Evolutionary conservation across 2,113 vertebrate genomes (phyloP).

Genomic region (Rhea americana): DNA sequence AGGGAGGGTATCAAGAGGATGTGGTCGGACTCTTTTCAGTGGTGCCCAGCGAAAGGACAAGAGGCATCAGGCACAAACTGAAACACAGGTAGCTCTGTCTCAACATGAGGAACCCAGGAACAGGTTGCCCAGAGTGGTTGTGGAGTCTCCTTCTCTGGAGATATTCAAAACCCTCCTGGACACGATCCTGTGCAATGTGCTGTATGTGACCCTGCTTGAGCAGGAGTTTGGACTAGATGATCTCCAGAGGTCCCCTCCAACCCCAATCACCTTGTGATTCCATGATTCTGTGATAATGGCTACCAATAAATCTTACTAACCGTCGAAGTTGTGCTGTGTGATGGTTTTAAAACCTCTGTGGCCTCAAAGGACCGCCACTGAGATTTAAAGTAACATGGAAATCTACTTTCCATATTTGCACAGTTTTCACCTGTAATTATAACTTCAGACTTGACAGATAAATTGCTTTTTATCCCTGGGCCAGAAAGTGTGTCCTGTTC

Average conservation of each 20-base stretch:
- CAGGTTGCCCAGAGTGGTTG: no score
- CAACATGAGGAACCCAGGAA: no score
- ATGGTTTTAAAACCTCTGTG: not conserved
- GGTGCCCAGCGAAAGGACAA: no score
- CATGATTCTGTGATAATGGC: not conserved
- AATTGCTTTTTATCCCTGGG: not conserved
- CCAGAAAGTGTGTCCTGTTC: not conserved
- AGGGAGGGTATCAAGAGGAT: no score
- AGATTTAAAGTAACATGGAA: not conserved
- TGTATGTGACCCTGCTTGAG: not conserved
- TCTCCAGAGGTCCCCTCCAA: not conserved
- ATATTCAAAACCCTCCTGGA: no score
- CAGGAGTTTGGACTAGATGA: not conserved
- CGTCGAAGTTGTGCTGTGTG: not conserved
- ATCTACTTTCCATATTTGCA: not conserved
- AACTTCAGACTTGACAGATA: not conserved
- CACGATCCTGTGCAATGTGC: no score
- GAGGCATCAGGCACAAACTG: no score
- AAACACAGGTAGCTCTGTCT: no score
- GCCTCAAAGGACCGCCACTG: not conserved
- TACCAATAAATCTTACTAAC: not conserved
- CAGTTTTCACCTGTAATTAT: not conserved
- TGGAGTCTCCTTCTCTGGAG: no score
- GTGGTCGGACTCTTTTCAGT: no score
- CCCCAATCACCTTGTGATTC: no score